phyloP scores from a whole-genome alignment of 1,140 invertebrate species.

The Sminthurinus signatus region DNA sequence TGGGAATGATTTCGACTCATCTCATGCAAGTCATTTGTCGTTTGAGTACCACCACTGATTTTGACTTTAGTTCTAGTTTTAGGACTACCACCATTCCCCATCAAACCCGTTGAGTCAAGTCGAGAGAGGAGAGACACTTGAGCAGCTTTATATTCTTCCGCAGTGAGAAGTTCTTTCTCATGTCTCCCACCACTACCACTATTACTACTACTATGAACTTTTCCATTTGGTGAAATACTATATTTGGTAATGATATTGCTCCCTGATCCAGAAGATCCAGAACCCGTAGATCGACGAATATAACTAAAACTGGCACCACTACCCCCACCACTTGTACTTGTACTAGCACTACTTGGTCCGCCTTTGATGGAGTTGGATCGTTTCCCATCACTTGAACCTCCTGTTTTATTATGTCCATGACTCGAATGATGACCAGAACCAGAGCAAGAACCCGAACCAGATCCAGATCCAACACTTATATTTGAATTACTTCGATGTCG shows the following conservation, averaged over 20 bases:
- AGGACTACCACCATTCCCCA: constrained; percentile 20
- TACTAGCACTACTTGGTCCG: not conserved
- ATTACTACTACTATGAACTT: not conserved
- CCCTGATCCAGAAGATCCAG: not conserved
- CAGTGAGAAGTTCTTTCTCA: constrained; percentile 21
- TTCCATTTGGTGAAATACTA: not conserved
- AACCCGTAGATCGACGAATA: constrained; percentile 12
- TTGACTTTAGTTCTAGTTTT: constrained; percentile 57
- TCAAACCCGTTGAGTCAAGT: constrained; percentile 53
- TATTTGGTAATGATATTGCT: not conserved
- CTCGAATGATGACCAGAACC: constrained; percentile 24
- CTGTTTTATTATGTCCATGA: constrained; percentile 22
- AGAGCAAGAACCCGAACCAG: no score
- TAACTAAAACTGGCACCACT: constrained; percentile 13
- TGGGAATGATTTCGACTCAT: constrained; percentile 39
- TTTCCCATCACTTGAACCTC: constrained; percentile 22
- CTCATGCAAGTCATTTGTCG: constrained; percentile 63
- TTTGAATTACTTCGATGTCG: constrained; percentile 25
- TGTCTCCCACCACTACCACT: not conserved
- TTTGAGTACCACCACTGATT: constrained; percentile 81
- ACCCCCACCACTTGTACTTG: not conserved
- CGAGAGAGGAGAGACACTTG: constrained; percentile 54
- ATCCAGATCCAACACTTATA: no score
- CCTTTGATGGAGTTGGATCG: constrained; percentile 19
- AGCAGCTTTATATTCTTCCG: constrained; percentile 55